Conservation (phyloP, 2,797 vertebrate genomes). For the Antennarius maculatus region DNA sequence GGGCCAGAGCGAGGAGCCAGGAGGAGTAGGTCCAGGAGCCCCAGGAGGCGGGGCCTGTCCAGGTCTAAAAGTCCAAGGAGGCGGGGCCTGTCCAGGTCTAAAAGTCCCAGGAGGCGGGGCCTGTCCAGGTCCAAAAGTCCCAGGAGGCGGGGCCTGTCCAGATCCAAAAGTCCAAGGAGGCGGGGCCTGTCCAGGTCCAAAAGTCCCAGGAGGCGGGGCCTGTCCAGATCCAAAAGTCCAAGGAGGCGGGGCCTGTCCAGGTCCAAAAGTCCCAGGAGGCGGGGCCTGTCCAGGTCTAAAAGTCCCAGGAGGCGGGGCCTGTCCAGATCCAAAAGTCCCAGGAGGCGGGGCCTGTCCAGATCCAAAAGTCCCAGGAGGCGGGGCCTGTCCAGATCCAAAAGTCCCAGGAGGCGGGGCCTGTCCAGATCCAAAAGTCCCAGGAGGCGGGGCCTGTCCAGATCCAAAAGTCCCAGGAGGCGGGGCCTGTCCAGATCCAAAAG, state of each 20-base stretch:
- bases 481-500: conserved; percentile 68
- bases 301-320: conserved; percentile 59
- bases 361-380: conserved; percentile 21
- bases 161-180: conserved; percentile 44
- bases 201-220: conserved; percentile 58
- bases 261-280: conserved; percentile 41
- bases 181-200: conserved; percentile 2
- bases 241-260: conserved; percentile 66
- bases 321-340: conserved; percentile 43
- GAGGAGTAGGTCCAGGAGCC: conserved; percentile 46
- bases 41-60: conserved; percentile 65
- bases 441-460: conserved; percentile 7
- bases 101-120: conserved; percentile 42
- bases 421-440: neutral
- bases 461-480: conserved; percentile 48
- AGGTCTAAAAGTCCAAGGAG: conserved; percentile 46
- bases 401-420: too few relatives aligned
- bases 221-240: conserved; percentile 62
- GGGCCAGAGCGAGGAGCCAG: conserved; percentile 19
- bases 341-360: too few relatives aligned
- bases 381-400: too few relatives aligned
- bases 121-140: conserved; percentile 67
- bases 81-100: conserved; percentile 64
- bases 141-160: conserved; percentile 65
- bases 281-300: conserved; percentile 65